Base-by-base conservation (phyloP, 35 echinoderm and acorn worm species). In the Acanthaster planci region DNA sequence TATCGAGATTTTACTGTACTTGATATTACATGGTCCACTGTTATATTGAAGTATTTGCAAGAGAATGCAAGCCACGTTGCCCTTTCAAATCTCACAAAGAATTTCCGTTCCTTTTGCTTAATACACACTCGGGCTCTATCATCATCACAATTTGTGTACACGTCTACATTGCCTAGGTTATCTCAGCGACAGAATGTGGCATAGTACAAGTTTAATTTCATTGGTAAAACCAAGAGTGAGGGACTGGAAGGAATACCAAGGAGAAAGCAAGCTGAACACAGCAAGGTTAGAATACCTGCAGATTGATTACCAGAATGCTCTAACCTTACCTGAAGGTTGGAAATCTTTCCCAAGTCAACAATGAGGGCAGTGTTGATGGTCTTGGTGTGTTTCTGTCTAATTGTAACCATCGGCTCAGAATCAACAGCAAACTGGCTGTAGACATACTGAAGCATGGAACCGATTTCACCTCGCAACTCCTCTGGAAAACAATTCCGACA, bases 401-500 rank as follows among this genome's bases (percentile, higher is more conserved):
- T 76, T 21, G 51, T 52, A 22, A 67, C 44, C 38, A 76, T 52
- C 30, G 90, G 81, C 76, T 87, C 84, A 8, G 55, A 87, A 6
- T 84, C 77, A 55, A 36, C 3, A 40, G 77, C 60, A 8, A 82
- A n/a, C 79, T 82, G 85, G 38, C 47, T 60, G 44, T 92, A 86
- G 18, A 92, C 60, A 29, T 68, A 92, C 31, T 76, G 54, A 21
- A 92, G 29, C 2, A 92, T 84, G 60, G 86, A 84, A 50, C 90
- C 86, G 0, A 92, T 31, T 31, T 77, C 59, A 51, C 76, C 42
- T 78, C 58, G 81, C 19, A 92, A 47, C 14, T 76, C 52, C 32
- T 86, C 90, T 92, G n/a, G n/a, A n/a, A n/a, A n/a, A n/a, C n/a
- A n/a, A n/a, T n/a, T n/a, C n/a, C n/a, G n/a, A n/a, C n/a, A n/a